Percentiles rank a stretch among this genome's conserved stretches.
phyloP scores from a whole-genome alignment of 2,888 invertebrate species.

The Cantharis rustica region DNA sequence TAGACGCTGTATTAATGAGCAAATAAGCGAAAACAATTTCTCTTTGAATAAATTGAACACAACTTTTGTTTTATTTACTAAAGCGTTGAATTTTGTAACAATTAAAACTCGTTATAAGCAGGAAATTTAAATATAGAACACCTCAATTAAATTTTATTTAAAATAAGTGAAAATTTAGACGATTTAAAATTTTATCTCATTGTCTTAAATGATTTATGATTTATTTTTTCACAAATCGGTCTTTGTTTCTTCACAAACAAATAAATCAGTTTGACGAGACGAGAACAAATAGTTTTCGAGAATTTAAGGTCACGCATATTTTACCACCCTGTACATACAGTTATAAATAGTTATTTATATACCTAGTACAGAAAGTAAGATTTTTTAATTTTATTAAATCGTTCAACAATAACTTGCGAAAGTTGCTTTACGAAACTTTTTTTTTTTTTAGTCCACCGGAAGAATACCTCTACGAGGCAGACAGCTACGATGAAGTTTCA shows the following conservation, averaged over 20 bases:
- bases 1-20: background rate
- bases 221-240: background rate
- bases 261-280: background rate
- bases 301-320: background rate
- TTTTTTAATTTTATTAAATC: no score
- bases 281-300: background rate
- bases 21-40: background rate
- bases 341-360: background rate
- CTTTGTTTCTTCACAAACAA: background rate
- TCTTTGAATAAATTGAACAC: background rate
- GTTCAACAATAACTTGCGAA: no score
- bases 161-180: background rate
- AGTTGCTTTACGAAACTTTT: no score
- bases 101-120: slow-evolving; percentile 17
- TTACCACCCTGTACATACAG: background rate
- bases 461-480: slow-evolving; percentile 74
- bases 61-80: background rate
- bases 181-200: background rate
- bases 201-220: background rate
- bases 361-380: no score
- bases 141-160: background rate
- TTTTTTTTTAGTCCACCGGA: slow-evolving; percentile 67
- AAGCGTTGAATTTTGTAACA: background rate
- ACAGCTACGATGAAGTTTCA: slow-evolving; percentile 74
- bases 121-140: slow-evolving; percentile 3